Evolutionary conservation across 2,888 invertebrate species (phyloP).

Genomic region (Xylophagus ater): DNA sequence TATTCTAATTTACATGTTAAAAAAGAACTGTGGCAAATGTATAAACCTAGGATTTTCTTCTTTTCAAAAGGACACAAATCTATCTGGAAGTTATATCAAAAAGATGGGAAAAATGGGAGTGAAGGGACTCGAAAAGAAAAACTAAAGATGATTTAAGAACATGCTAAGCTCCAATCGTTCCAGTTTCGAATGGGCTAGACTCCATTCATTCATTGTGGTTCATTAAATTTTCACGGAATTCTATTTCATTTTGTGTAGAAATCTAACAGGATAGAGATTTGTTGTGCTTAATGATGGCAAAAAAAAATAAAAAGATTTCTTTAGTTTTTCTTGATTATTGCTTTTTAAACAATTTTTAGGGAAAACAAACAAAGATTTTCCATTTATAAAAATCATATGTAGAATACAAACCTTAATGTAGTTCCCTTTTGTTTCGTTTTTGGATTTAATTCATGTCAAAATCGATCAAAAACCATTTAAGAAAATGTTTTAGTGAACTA

Average conservation of each 20-base stretch:
- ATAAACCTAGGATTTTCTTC: too few species aligned
- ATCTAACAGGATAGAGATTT: conserved; percentile 1
- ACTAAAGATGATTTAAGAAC: background rate
- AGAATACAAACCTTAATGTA: too few species aligned
- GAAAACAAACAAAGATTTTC: background rate
- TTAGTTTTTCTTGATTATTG: background rate
- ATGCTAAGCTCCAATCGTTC: conserved; percentile 7
- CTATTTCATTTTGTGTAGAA: background rate
- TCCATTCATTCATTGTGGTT: conserved; percentile 6
- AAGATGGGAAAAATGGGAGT: background rate
- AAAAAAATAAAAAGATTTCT: background rate
- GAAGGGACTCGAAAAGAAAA: background rate
- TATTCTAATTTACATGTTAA: background rate
- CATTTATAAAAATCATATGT: too few species aligned
- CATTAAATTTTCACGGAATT: conserved; percentile 9
- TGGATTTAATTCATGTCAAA: too few species aligned
- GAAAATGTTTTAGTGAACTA: too few species aligned
- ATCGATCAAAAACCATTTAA: too few species aligned
- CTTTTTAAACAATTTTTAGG: background rate
- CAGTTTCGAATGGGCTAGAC: background rate
- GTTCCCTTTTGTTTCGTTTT: too few species aligned
- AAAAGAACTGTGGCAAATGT: background rate
- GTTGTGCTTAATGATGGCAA: background rate
- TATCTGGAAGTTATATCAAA: background rate
- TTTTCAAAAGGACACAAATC: too few species aligned